A percentile compares a stretch with the other conserved stretches of the same genome.
phyloP scores from a whole-genome alignment of 2,888 invertebrate species.

The Pachydiplax longipennis region DNA sequence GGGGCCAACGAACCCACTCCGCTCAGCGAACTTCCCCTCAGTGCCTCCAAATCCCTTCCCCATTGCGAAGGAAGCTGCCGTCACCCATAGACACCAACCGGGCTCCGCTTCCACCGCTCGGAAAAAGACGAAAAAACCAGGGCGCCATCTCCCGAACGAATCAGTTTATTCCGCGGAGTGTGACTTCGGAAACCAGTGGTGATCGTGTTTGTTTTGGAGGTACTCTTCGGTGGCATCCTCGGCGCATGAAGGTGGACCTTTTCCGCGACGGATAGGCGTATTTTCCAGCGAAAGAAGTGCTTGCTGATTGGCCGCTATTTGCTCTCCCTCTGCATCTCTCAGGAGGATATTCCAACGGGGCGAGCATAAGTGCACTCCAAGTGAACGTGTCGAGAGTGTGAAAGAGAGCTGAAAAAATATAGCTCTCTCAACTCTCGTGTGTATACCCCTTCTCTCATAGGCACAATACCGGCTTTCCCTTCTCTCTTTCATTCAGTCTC shows the following conservation, averaged over 20 bases:
- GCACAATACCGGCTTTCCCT: neutral
- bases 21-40: neutral
- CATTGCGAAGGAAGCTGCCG: slow-evolving; percentile 30
- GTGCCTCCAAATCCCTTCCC: neutral
- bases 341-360: neutral
- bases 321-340: neutral
- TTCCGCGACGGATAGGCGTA: too few relatives aligned
- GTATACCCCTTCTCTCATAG: neutral
- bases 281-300: neutral
- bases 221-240: too few relatives aligned
- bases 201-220: too few relatives aligned
- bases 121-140: too few relatives aligned
- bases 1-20: slow-evolving; percentile 38
- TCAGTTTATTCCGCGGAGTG: neutral
- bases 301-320: neutral
- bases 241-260: too few relatives aligned
- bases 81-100: neutral
- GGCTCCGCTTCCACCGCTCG: neutral
- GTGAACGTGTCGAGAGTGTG: neutral
- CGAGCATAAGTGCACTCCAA: neutral
- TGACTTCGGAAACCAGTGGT: too few relatives aligned
- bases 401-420: neutral
- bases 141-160: too few relatives aligned
- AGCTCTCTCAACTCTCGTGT: neutral
- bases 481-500: neutral